A percentile compares a stretch with the other conserved stretches of the same genome.
Evolutionary conservation across 2,797 vertebrate species (phyloP).

Genomic region (Gobio occitaniae): DNA sequence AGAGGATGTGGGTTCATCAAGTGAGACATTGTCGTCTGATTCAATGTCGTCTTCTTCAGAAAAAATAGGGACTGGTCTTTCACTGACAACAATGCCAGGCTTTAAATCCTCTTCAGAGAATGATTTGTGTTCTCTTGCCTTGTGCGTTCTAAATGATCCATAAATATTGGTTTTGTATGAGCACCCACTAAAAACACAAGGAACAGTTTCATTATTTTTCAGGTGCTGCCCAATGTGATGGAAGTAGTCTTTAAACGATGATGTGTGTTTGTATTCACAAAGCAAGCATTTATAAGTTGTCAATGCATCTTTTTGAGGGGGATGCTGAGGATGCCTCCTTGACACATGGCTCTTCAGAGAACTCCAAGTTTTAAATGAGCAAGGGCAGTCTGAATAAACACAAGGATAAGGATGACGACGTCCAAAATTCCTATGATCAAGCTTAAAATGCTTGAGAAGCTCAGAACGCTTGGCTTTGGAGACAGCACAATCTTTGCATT

Average conservation of each 20-base stretch:
- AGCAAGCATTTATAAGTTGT: neutral
- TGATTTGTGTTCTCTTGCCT: slow-evolving; percentile 19
- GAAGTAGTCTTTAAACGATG: slow-evolving; percentile 12
- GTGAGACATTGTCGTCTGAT: neutral
- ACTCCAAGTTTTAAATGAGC: neutral
- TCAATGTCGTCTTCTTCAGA: neutral
- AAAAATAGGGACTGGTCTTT: neutral
- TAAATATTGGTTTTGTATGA: slow-evolving; percentile 31
- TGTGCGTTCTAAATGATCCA: slow-evolving; percentile 5
- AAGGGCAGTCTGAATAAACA: slow-evolving; percentile 14
- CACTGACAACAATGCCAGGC: slow-evolving; percentile 16
- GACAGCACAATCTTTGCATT: slow-evolving; percentile 20
- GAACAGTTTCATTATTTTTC: slow-evolving; percentile 27
- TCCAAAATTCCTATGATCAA: slow-evolving; percentile 5
- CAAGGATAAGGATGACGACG: neutral
- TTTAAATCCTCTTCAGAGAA: slow-evolving; percentile 30
- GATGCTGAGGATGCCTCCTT: slow-evolving; percentile 13
- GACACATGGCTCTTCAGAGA: slow-evolving; percentile 22
- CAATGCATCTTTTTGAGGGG: slow-evolving; percentile 8
- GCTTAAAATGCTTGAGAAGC: slow-evolving; percentile 13
- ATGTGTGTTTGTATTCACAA: neutral
- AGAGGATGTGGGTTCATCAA: too few relatives aligned
- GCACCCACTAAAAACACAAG: slow-evolving; percentile 29
- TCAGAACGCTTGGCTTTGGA: slow-evolving; percentile 1
- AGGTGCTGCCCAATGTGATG: slow-evolving; percentile 16